Evolutionary conservation across 92 coral and sea anemone genomes (phyloP), one percentile per base, ranked within the genome.

Genomic region (Siderastrea radians): DNA sequence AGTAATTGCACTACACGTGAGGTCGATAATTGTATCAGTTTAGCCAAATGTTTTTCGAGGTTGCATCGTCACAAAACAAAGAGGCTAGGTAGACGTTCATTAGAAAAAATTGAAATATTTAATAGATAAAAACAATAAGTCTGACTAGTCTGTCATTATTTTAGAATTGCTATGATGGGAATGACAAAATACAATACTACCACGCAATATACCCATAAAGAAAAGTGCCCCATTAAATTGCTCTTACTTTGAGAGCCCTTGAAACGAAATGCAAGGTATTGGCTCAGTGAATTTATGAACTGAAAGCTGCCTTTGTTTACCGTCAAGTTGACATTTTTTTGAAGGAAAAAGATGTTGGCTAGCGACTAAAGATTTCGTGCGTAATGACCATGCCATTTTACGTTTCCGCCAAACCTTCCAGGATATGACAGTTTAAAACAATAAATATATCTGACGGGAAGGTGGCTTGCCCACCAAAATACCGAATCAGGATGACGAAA

Each of bases 311-410:
- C 75, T 38, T 80, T 78, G 70, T 61, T 49, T 47, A 47, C 0
- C 48, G 2, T 45, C 44, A 16, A 6, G 61, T 4, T 45, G 52
- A 7, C 67, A 52, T 68, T 52, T 11, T 67, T 51, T 66, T 26
- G 46, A 17, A 46, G 7, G 45, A 44, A 58, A 48, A 80, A 80
- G 74, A 64, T 53, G 77, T 57, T 57, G 44, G 15, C 3, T 45
- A 8, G 76, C 43, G 58, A 70, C 77, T 45, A 82, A 72, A 16
- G 49, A 72, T 82, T 69, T 69, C 78, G 77, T 47, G 55, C 49
- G 6, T 70, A 55, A 82, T 70, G 58, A 70, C 43, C 63, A 49
- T 19, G 54, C 46, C 51, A 70, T 70, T 26, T 26, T 26, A 26
- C 38, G 50, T 70, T 63, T 55, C 49, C 67, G 43, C 63, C 7